Percentiles rank a stretch among this genome's conserved stretches.
Evolutionary conservation across 2,888 invertebrate species (phyloP).

Genomic region (Caenorhabditis sinica): DNA sequence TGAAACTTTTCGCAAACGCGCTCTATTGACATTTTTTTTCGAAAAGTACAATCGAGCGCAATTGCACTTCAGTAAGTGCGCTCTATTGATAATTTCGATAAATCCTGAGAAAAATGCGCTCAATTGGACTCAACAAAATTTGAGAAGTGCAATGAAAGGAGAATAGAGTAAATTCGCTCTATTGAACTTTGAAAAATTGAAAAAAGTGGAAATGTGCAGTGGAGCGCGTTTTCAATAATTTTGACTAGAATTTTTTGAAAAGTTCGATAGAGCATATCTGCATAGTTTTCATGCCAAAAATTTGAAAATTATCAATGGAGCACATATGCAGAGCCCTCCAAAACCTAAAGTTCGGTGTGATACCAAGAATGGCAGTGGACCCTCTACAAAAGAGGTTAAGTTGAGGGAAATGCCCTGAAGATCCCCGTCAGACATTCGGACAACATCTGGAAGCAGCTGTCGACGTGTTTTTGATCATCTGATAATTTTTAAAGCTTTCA

Average conservation of each 20-base stretch:
- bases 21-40: neutral
- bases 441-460: neutral
- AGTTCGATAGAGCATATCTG: no score
- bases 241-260: no score
- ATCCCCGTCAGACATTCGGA: neutral
- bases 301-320: neutral
- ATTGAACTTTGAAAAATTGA: neutral
- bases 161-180: neutral
- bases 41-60: no score
- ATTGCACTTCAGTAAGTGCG: slow-evolving; percentile 13
- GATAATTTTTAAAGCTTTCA: neutral
- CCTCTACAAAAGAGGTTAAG: neutral
- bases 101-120: neutral
- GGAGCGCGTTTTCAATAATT: neutral
- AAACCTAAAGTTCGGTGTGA: neutral
- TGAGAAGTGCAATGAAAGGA: neutral
- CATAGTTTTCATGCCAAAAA: no score
- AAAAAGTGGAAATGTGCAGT: neutral
- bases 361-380: slow-evolving; percentile 1
- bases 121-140: no score
- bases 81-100: neutral
- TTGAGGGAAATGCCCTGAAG: neutral
- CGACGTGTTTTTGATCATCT: neutral
- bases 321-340: neutral
- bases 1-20: neutral